Base-by-base conservation (phyloP, 64 coral and sea anemone genomes). In the Dendronephthya gigantea region DNA sequence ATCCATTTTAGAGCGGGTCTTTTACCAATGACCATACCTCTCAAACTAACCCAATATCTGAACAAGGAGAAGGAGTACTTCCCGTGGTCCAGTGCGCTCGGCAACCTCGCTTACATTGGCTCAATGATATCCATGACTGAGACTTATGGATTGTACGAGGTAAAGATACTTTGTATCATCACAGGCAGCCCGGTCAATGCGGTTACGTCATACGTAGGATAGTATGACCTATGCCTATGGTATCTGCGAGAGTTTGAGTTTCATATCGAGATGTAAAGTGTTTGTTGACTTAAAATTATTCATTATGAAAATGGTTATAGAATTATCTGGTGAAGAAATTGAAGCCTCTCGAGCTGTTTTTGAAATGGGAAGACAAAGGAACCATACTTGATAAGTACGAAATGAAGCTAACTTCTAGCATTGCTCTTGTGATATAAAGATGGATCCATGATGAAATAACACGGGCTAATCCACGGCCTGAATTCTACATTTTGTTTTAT, bases 41-140 rank as follows among this genome's bases (percentile, higher is more conserved):
- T 97, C 13, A 84, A 89, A 49, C 85, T 97, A 36, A 97, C 94
- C 15, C 85, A 87, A 65, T 97, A 97, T 49, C 56, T 97, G 4
- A 81, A 93, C 34, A 97, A 97, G 32, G 94, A 97, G 23, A 88
- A 34, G 5, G 94, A 97, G 31, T 97, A 97, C 31, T 86, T 97
- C 37, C 94, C 94, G 23, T 97, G 94, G 94, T 85, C 89, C 39
- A 89, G 89, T 47, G 94, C 94, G 7, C 89, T 97, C 27, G 36
- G 28, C 29, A 84, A 85, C 17, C 88, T 97, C 27, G 87, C 81
- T 32, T 97, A 90, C 68, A 97, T 97, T 85, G 94, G 94, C 11
- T 89, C 91, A 15, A 93, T 93, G 90, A 50, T 97, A 48, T 93
- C 86, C 30, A 83, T 97, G 38, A 90, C 85, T 1, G 87, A 92